phyloP scores from a whole-genome alignment of 2,888 invertebrate species.

The Leptogaster cylindrica region DNA sequence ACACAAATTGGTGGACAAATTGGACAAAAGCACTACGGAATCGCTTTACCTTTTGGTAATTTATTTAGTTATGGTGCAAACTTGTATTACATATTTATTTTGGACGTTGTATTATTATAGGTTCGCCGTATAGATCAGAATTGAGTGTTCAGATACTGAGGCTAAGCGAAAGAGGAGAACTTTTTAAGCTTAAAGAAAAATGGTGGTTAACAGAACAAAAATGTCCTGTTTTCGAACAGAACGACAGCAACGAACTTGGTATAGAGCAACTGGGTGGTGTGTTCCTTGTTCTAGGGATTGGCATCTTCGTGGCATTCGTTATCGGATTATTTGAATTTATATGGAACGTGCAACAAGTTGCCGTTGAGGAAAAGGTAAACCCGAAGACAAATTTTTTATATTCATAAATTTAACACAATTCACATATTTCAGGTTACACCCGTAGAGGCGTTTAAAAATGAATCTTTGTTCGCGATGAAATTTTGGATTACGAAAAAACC shows the following conservation, averaged over 20 bases:
- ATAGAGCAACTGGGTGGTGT: slow-evolving; percentile 84
- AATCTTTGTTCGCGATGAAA: slow-evolving; percentile 75
- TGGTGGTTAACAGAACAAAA: slow-evolving; percentile 75
- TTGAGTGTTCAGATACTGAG: slow-evolving; percentile 88
- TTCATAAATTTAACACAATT: slow-evolving; percentile 39
- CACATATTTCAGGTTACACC: slow-evolving; percentile 71
- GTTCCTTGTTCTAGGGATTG: slow-evolving; percentile 81
- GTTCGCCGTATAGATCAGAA: slow-evolving; percentile 76
- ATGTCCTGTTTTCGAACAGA: slow-evolving; percentile 35
- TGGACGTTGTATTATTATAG: slow-evolving; percentile 63
- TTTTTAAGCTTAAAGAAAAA: slow-evolving; percentile 81
- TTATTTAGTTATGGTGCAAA: no score
- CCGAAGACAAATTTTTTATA: background rate
- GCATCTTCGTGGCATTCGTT: slow-evolving; percentile 74
- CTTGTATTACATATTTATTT: background rate
- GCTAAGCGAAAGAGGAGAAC: slow-evolving; percentile 86
- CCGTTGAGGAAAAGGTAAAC: slow-evolving; percentile 76
- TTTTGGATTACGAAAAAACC: slow-evolving; percentile 78
- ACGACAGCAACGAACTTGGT: slow-evolving; percentile 54
- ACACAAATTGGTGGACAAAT: slow-evolving; percentile 79
- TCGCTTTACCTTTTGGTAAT: slow-evolving; percentile 89
- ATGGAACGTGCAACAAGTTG: slow-evolving; percentile 80
- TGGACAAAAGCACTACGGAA: slow-evolving; percentile 92
- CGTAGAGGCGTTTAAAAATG: slow-evolving; percentile 72
- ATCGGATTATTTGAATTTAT: slow-evolving; percentile 85